Percentiles rank a stretch among this genome's conserved stretches.
Conservation (phyloP, 2,888 invertebrate genomes). For the Drosophila peninsularis region DNA sequence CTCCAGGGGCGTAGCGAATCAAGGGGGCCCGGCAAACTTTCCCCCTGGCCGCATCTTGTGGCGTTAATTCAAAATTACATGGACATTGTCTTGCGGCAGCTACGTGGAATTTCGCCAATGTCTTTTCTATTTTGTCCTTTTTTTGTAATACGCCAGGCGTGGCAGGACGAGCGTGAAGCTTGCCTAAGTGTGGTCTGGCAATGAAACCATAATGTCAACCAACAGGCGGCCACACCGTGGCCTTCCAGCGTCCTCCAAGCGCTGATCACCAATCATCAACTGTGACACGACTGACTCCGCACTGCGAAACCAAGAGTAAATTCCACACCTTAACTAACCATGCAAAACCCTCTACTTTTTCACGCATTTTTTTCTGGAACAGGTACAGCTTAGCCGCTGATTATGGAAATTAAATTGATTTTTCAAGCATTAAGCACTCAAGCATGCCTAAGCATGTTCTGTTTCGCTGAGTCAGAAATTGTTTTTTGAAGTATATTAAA, state of each 20-base stretch:
- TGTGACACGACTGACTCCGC: slow-evolving; percentile 37
- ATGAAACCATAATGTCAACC: slow-evolving; percentile 75
- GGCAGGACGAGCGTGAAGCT: slow-evolving; percentile 57
- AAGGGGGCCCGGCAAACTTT: slow-evolving; percentile 39
- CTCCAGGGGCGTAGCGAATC: slow-evolving; percentile 81
- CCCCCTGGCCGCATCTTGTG: slow-evolving; percentile 59
- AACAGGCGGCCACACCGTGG: slow-evolving; percentile 60
- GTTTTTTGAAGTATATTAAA: too few relatives aligned
- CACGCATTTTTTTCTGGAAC: slow-evolving; percentile 13
- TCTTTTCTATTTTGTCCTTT: slow-evolving; percentile 8
- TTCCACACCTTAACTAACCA: slow-evolving; percentile 30
- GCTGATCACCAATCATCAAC: slow-evolving; percentile 65
- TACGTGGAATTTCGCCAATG: slow-evolving; percentile 66
- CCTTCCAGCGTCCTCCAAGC: slow-evolving; percentile 40
- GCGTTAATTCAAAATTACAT: slow-evolving; percentile 77
- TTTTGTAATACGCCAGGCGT: slow-evolving; percentile 42
- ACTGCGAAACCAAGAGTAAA: background rate
- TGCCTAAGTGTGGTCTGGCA: slow-evolving; percentile 73
- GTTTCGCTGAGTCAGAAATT: too few relatives aligned
- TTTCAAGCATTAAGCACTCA: background rate
- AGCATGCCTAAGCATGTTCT: background rate
- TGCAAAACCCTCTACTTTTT: slow-evolving; percentile 18
- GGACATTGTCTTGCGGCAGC: slow-evolving; percentile 66
- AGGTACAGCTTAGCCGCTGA: slow-evolving; percentile 7
- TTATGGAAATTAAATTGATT: slow-evolving; percentile 13